Evolutionary conservation across 2,888 invertebrate genomes (phyloP), one percentile per base, ranked within the genome.

Genomic region (Myopa testacea): DNA sequence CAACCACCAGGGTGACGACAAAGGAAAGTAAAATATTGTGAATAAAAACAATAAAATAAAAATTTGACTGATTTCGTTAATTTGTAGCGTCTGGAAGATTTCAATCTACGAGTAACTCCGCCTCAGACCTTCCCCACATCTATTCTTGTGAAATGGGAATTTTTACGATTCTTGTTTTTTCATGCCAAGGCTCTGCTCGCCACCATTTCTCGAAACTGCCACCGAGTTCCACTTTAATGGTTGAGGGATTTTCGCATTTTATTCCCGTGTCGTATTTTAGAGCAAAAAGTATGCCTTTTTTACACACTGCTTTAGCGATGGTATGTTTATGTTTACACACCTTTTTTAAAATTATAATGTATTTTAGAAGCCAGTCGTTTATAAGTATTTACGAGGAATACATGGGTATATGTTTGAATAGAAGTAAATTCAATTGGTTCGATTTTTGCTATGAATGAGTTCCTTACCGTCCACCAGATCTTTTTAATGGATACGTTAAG

Each of bases 31-130:
- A 45, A 45, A 8, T 8, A 45, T 45, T 8, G 3, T 10, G 10
- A 45, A 10, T 45, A 45, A 45, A 45, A 45, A 45, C 10, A 45
- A 40, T 8, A 40, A 45, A 16, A 37, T 67, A n/a, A 26, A 73
- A 75, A 55, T 75, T 75, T 68, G 38, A 52, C 16, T 67, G 67
- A 67, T 67, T 75, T 68, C 12, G 14, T 70, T 76, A 62, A 69
- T 63, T 76, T 76, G 75, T 63, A 69, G 45, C 38, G 55, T 71
- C 58, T 71, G 37, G 37, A 12, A 71, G 76, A 76, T 71, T 70
- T 55, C 50, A 52, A 76, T 76, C 76, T 70, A 62, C 52, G 34
- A n/a, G 14, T 34, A 34, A 12, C 26, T 45, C 58, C 14, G 69
- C n/a, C 19, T 62, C 19, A 10, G 6, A 7, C n/a, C 55, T 14